Base-by-base conservation (phyloP, 2,888 invertebrate species). In the Lepidocyrtinus sp. region DNA sequence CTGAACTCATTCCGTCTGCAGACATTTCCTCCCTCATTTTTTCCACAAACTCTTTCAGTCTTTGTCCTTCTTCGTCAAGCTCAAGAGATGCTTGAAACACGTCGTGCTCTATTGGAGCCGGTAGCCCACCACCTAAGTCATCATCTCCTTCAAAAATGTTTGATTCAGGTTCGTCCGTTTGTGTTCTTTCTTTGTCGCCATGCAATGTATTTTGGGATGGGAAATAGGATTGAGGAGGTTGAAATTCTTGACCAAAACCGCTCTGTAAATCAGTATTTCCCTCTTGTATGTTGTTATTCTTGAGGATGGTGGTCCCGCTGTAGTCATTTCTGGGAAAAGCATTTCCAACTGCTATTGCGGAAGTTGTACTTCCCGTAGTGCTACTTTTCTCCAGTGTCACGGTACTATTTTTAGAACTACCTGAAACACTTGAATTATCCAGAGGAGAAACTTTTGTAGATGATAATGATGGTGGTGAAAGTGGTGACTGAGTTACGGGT, bases 1-100 rank as follows among this genome's bases (percentile, higher is more conserved):
- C 68, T 2, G 25, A 2, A 15, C 46, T 27, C 12, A 22, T 3
- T 1, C 62, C 22, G 9, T 24, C 61, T 21, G 19, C 64, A 17
- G 50, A 61, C 79, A 79, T 74, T 22, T 79, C 79, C 36, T 73
- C 68, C 1, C 75, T 12, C 71, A 67, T 68, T 17, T 68, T 63
- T 26, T 71, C 64, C 61, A 71, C 65, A 61, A 75, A 71, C n/a
- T 68, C 69, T 64, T 75, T 72, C 74, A 74, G 70, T 79, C 75
- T 62, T 63, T 69, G 59, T 2, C 68, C 70, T 25, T 64, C 72
- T 50, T 75, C 74, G 26, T 79, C 79, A 36, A 70, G 71, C 63
- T 71, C 63, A 12, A 75, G 67, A 24, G 71, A 65, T 15, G 75
- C 65, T 70, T 64, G 69, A 25, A 64, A 69, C 25, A 69, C 64